Conservation (phyloP, 1,140 invertebrate genomes). For the Euura saliciscinereae region DNA sequence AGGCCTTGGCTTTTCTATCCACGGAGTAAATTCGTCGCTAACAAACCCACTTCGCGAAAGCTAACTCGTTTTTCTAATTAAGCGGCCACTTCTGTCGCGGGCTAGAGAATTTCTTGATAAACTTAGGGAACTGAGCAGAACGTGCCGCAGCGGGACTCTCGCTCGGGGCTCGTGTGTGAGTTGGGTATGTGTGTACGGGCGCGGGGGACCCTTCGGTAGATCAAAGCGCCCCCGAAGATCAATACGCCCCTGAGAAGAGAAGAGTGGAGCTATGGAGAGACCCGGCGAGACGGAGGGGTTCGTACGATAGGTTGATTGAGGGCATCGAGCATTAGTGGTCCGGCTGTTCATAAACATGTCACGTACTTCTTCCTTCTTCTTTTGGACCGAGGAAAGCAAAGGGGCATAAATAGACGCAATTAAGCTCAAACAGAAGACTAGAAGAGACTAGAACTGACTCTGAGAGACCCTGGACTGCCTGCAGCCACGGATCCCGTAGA, state of each 20-base stretch:
- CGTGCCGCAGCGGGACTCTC: slow-evolving; percentile 30
- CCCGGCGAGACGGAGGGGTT: slow-evolving; percentile 18
- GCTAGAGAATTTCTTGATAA: slow-evolving; percentile 37
- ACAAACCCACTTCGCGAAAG: slow-evolving; percentile 31
- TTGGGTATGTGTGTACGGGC: slow-evolving; percentile 20
- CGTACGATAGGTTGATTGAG: slow-evolving; percentile 52
- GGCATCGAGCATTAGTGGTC: slow-evolving; percentile 51
- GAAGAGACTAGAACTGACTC: background rate
- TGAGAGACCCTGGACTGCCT: too few relatives aligned
- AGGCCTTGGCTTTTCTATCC: too few relatives aligned
- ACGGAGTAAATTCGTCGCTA: slow-evolving; percentile 21
- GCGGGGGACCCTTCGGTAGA: slow-evolving; percentile 43
- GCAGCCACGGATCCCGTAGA: too few relatives aligned
- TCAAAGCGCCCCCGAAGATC: slow-evolving; percentile 56
- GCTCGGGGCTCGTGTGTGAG: slow-evolving; percentile 25
- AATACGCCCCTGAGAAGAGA: slow-evolving; percentile 43
- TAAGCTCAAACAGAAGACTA: slow-evolving; percentile 36
- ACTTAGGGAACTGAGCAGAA: slow-evolving; percentile 42
- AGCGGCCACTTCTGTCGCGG: slow-evolving; percentile 40
- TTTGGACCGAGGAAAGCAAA: slow-evolving; percentile 45
- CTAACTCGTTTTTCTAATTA: slow-evolving; percentile 60
- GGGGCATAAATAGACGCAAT: slow-evolving; percentile 60
- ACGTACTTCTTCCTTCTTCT: slow-evolving; percentile 51
- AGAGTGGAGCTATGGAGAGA: slow-evolving; percentile 15
- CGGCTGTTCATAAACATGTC: slow-evolving; percentile 57